Evolutionary conservation across 2,888 invertebrate genomes (phyloP).

Genomic region (Cerastis rubricosa): DNA sequence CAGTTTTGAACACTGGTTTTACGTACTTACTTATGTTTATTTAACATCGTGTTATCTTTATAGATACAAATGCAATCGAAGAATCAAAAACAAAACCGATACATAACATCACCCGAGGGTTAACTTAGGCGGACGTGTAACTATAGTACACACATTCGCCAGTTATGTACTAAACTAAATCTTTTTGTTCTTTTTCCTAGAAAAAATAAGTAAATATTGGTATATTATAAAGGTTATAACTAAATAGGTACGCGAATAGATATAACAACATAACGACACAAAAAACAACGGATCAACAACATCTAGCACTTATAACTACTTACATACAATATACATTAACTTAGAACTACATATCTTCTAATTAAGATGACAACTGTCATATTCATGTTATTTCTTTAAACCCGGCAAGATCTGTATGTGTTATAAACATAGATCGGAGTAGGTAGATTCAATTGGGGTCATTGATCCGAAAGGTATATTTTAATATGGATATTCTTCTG

Average conservation of each 20-base stretch:
- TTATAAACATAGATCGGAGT: too few species aligned
- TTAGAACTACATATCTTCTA: constrained; percentile 20
- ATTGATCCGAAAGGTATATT: too few species aligned
- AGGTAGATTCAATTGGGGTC: too few species aligned
- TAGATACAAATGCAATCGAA: constrained; percentile 19
- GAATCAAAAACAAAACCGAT: neutral
- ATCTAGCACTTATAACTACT: constrained; percentile 22
- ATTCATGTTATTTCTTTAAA: constrained; percentile 19
- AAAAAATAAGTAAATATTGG: neutral
- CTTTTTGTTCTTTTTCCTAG: neutral
- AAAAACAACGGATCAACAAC: constrained; percentile 43
- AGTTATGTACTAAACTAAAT: neutral
- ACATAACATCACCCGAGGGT: neutral
- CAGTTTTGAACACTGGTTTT: constrained; percentile 32
- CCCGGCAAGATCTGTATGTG: constrained; percentile 41
- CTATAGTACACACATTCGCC: neutral
- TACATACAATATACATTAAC: constrained; percentile 17
- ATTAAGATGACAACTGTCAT: constrained; percentile 14
- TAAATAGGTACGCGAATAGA: constrained; percentile 21
- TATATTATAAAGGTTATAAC: neutral
- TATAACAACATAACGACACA: constrained; percentile 49
- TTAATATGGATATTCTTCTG: too few species aligned
- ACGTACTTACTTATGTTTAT: constrained; percentile 1
- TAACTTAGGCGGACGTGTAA: neutral
- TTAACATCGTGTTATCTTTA: neutral